Evolutionary conservation across 2,113 vertebrate species (phyloP).

Genomic region (Microcebus murinus): DNA sequence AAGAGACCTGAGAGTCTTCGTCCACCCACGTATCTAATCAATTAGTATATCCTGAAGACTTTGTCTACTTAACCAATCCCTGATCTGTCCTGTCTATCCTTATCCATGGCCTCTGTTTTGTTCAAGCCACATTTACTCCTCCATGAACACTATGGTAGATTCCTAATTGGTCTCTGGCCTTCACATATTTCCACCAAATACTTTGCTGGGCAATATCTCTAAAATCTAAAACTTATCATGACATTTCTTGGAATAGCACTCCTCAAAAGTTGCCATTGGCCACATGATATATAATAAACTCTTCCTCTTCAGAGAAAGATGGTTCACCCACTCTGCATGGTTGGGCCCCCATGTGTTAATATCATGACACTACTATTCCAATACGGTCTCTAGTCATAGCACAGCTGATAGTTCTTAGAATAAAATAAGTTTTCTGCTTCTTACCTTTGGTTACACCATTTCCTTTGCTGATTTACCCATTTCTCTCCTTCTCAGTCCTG

Average conservation of each 20-base stretch:
- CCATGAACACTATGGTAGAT: no score
- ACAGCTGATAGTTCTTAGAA: background rate
- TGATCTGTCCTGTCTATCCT: background rate
- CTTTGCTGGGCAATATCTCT: background rate
- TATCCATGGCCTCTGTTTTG: background rate
- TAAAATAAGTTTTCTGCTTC: background rate
- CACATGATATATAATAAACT: background rate
- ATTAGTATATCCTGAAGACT: background rate
- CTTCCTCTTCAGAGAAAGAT: background rate
- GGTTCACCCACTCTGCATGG: background rate
- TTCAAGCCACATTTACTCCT: background rate
- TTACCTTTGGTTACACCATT: background rate
- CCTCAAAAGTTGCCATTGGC: background rate
- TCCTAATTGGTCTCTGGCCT: background rate
- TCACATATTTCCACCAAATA: background rate
- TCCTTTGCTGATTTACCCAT: background rate
- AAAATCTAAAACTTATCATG: background rate
- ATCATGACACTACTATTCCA: background rate
- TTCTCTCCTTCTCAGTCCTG: background rate
- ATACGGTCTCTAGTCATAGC: background rate
- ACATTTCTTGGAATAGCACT: background rate
- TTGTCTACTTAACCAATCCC: background rate
- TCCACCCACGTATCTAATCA: background rate
- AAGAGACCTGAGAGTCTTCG: background rate
- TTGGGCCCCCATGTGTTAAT: rapidly evolving